Percentiles rank a stretch among this genome's conserved stretches.
These are phyloP conservation scores for Zosterops pallidus DNA, from an alignment of 2,113 vertebrate species.

Conservation along the genomic window DNA sequence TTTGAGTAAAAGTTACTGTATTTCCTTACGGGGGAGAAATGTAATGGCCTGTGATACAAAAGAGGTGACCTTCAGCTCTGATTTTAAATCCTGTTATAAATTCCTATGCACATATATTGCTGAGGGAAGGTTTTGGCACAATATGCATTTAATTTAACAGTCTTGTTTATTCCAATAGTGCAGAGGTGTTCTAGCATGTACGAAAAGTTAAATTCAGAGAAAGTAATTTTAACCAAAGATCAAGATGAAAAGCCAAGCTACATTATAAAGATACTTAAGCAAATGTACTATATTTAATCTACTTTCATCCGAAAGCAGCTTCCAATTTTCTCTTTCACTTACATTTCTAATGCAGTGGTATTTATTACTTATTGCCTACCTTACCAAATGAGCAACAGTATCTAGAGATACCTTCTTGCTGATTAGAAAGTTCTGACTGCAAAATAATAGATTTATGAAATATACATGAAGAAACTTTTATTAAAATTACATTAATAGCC, in stretches of 20 bases:
- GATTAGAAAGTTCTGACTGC: constrained; percentile 48
- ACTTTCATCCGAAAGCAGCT: constrained; percentile 35
- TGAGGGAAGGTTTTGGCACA: constrained; percentile 25
- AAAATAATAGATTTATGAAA: constrained; percentile 60
- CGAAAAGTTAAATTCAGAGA: constrained; percentile 2
- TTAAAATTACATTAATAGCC: constrained; percentile 65
- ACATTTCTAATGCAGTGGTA: constrained; percentile 44
- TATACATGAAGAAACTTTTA: constrained; percentile 63
- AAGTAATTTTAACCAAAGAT: constrained; percentile 43
- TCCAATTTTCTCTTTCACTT: constrained; percentile 58
- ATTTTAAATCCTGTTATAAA: constrained; percentile 11
- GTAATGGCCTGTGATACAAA: constrained; percentile 17
- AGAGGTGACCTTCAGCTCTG: constrained; percentile 48
- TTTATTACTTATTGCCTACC: constrained; percentile 50
- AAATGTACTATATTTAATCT: constrained; percentile 58
- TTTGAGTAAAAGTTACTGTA: constrained; percentile 20
- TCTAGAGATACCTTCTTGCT: constrained; percentile 34
- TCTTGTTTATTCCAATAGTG: constrained; percentile 30
- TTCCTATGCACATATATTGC: constrained; percentile 10
- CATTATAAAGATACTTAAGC: constrained; percentile 45
- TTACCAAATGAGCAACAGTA: constrained; percentile 50
- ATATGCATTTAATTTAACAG: constrained; percentile 34
- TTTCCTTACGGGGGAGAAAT: constrained; percentile 11
- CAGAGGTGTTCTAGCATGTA: neutral
- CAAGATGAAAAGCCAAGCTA: constrained; percentile 39